Conservation (phyloP, 1,140 invertebrate species). For the Ceratoteleas bidentatus region DNA sequence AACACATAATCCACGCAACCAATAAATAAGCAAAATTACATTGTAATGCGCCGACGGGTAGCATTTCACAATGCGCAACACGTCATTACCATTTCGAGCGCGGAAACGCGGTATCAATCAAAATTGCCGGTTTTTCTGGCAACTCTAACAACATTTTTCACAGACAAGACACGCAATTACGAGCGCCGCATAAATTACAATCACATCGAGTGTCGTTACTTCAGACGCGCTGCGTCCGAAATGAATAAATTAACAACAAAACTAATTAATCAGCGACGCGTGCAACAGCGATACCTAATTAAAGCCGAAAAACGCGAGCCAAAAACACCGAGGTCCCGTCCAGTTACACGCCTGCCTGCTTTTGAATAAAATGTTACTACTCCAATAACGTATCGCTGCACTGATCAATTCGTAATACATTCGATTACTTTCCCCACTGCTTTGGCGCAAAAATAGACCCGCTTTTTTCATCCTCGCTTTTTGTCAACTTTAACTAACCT, state of each 20-base stretch:
- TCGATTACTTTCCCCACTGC: no score
- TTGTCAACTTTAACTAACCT: no score
- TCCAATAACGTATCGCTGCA: no score
- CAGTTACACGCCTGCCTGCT: no score
- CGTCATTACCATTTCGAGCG: not conserved
- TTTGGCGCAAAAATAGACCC: no score
- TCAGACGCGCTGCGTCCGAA: not conserved
- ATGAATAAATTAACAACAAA: constrained; percentile 23
- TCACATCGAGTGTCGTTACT: constrained; percentile 16
- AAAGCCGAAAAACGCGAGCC: constrained; percentile 8
- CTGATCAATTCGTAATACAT: no score
- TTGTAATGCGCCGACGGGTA: not conserved
- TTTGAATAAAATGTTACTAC: no score
- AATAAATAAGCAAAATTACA: not conserved
- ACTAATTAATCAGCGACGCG: constrained; percentile 17
- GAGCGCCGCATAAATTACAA: constrained; percentile 22
- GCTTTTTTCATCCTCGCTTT: no score
- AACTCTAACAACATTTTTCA: constrained; percentile 6
- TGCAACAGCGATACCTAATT: constrained; percentile 15
- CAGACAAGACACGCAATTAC: not conserved
- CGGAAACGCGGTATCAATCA: not conserved
- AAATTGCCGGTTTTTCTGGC: constrained; percentile 3
- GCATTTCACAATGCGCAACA: not conserved
- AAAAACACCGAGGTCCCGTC: not conserved
- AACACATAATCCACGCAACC: no score